Conservation (phyloP, 1,140 invertebrate genomes). For the Drosophila busckii region DNA sequence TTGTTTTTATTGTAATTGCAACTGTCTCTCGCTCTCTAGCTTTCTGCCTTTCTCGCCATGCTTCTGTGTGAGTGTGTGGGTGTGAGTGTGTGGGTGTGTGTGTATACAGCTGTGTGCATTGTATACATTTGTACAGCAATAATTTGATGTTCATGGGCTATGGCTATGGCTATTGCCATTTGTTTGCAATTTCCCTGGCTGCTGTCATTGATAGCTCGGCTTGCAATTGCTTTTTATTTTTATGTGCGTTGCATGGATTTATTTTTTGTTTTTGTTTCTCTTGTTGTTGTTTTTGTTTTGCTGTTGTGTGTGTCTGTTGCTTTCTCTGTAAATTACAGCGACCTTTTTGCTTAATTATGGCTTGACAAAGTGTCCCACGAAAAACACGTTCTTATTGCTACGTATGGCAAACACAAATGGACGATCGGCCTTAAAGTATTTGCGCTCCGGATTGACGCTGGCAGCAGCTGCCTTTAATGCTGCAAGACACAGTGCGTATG, state of each 20-base stretch:
- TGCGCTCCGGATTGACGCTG: constrained; percentile 36
- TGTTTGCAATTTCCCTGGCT: constrained; percentile 20
- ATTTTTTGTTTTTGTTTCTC: no score
- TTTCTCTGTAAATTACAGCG: background rate
- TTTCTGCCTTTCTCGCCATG: no score
- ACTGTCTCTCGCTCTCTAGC: no score
- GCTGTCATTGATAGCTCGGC: constrained; percentile 5
- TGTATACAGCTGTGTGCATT: constrained; percentile 17
- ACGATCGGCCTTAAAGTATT: constrained; percentile 57
- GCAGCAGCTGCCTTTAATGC: constrained; percentile 1
- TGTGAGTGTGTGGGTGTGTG: background rate
- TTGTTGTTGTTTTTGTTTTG: no score
- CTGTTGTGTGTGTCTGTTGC: no score
- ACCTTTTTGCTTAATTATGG: constrained; percentile 27
- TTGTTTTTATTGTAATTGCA: constrained; percentile 21
- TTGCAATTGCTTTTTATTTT: constrained; percentile 8
- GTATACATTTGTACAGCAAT: constrained; percentile 46
- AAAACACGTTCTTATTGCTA: constrained; percentile 47
- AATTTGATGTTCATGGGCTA: constrained; percentile 53
- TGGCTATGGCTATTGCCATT: constrained; percentile 49
- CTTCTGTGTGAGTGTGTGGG: background rate
- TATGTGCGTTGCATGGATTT: background rate
- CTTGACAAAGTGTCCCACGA: constrained; percentile 61
- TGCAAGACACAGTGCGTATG: constrained; percentile 3
- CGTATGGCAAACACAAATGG: constrained; percentile 71